A percentile compares a stretch with the other conserved stretches of the same genome.
These are phyloP conservation scores for Panulirus ornatus DNA, from an alignment of 1,140 invertebrate genomes.

Conservation along the genomic window DNA sequence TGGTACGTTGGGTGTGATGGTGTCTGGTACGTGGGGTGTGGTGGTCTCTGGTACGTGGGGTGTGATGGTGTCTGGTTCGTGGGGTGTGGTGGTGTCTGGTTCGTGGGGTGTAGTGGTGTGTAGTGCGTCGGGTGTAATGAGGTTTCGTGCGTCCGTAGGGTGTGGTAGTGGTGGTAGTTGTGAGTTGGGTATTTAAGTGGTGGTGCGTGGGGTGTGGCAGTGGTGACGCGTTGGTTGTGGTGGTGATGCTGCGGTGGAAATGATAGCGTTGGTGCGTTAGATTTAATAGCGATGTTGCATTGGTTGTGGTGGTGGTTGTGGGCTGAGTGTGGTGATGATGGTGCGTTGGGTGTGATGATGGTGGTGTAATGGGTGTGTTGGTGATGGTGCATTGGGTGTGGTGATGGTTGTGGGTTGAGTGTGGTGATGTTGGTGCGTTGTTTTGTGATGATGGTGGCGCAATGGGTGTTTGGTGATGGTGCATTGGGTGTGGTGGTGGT, in stretches of 20 bases:
- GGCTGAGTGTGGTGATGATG: neutral
- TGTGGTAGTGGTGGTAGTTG: neutral
- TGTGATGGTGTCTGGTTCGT: too few species aligned
- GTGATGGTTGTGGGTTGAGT: neutral
- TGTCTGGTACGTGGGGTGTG: too few species aligned
- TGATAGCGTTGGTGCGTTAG: too few species aligned
- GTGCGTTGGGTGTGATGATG: neutral
- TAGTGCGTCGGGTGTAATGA: too few species aligned
- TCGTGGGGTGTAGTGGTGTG: too few species aligned
- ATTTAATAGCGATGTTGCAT: neutral
- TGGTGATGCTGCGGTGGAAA: neutral
- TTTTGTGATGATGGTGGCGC: neutral
- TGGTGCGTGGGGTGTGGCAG: neutral
- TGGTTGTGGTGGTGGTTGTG: neutral
- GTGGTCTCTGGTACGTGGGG: too few species aligned
- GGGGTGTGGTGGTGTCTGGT: too few species aligned
- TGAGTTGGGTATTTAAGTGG: constrained; percentile 5
- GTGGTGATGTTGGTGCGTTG: neutral
- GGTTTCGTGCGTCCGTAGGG: too few species aligned
- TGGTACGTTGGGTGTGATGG: too few species aligned
- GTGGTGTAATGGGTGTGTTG: constrained; percentile 16
- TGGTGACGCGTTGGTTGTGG: neutral
- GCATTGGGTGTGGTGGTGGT: too few species aligned
- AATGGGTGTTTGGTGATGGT: too few species aligned
- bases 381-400: constrained; percentile 8